phyloP scores from a whole-genome alignment of 2,888 invertebrate species.

The Mimumesa dahlbomi region DNA sequence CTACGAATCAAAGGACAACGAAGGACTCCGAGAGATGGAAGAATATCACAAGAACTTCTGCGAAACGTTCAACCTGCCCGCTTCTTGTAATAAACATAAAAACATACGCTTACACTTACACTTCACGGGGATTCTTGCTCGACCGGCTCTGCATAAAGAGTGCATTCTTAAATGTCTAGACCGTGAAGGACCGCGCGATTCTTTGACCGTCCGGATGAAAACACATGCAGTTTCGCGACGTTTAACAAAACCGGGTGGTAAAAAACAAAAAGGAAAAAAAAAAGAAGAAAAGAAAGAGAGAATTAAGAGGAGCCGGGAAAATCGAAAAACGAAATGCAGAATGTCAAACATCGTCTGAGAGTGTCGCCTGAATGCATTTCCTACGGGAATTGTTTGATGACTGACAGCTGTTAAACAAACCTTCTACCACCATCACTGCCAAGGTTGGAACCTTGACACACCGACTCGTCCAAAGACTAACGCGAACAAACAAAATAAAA shows the following conservation, averaged over 20 bases:
- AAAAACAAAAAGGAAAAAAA: neutral
- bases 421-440: slow-evolving; percentile 27
- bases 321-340: slow-evolving; percentile 14
- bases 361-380: neutral
- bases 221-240: slow-evolving; percentile 6
- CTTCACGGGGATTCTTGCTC: slow-evolving; percentile 16
- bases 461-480: too few species aligned
- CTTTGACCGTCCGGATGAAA: slow-evolving; percentile 21
- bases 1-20: too few species aligned
- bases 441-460: slow-evolving; percentile 49
- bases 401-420: slow-evolving; percentile 26
- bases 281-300: neutral
- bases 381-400: slow-evolving; percentile 6
- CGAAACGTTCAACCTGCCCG: slow-evolving; percentile 1
- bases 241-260: neutral
- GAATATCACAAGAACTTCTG: neutral
- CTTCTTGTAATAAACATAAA: neutral
- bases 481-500: too few species aligned
- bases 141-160: slow-evolving; percentile 51
- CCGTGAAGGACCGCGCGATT: slow-evolving; percentile 40
- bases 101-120: neutral
- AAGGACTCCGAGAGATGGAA: neutral
- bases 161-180: slow-evolving; percentile 47
- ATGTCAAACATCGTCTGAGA: slow-evolving; percentile 20
- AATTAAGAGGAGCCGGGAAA: slow-evolving; percentile 1